phyloP scores from a whole-genome alignment of 2,113 vertebrate species.

The Empidonax traillii region DNA sequence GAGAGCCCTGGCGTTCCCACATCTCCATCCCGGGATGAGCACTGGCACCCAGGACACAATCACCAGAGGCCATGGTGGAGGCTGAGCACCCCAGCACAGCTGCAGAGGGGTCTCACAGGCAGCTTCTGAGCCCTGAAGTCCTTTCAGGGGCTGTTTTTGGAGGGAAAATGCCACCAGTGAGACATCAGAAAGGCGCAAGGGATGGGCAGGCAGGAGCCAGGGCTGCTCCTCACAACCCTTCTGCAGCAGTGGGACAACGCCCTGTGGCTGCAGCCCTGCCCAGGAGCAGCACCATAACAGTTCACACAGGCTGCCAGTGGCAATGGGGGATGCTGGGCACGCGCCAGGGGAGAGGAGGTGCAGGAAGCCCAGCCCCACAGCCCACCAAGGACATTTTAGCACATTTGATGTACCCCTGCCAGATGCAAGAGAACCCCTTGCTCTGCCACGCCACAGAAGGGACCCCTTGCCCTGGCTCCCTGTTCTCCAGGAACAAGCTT shows the following conservation, averaged over 20 bases:
- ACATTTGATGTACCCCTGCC: neutral
- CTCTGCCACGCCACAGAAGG: neutral
- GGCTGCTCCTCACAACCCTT: fast-evolving
- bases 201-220: neutral
- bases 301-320: neutral
- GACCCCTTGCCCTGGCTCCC: neutral
- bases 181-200: neutral
- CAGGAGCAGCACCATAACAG: neutral
- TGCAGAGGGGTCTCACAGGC: neutral
- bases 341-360: neutral
- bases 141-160: neutral
- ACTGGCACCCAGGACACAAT: neutral
- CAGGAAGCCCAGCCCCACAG: neutral
- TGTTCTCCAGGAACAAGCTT: neutral
- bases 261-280: neutral
- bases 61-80: fast-evolving
- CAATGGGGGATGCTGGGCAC: neutral
- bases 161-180: neutral
- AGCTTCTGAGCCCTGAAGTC: fast-evolving
- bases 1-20: neutral
- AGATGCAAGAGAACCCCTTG: fast-evolving
- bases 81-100: neutral
- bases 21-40: neutral
- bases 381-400: neutral
- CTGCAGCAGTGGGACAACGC: fast-evolving